Percentiles rank a stretch among this genome's conserved stretches.
phyloP scores from a whole-genome alignment of 2,113 vertebrate species.

The Megatriorchis doriae region DNA sequence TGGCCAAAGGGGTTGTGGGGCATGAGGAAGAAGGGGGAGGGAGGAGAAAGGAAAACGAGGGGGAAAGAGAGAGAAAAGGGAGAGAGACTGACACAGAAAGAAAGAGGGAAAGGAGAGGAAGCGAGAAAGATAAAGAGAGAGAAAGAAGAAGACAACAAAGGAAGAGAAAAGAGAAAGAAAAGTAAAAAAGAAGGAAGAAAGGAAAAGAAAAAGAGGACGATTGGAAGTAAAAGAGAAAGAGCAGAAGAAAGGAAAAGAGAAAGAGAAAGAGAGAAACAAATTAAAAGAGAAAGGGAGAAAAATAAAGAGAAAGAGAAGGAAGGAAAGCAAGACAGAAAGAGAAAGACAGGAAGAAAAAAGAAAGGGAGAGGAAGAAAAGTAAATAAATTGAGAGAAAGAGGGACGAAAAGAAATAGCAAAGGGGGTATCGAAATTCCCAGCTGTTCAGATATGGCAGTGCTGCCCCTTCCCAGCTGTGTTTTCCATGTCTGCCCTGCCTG shows the following conservation, averaged over 20 bases:
- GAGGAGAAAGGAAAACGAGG: neutral
- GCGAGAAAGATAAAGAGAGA: too few relatives aligned
- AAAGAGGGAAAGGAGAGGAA: neutral
- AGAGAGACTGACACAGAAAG: neutral
- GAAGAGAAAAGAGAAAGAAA: neutral
- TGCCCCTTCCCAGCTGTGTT: neutral
- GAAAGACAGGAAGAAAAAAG: neutral
- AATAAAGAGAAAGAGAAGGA: neutral
- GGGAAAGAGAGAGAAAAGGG: neutral
- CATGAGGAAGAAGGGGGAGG: neutral
- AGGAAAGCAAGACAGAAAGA: neutral
- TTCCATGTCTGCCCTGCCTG: neutral
- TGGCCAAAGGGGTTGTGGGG: neutral
- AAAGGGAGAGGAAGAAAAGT: neutral
- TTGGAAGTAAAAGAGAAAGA: too few relatives aligned
- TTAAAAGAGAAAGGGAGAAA: neutral
- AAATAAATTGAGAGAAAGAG: neutral
- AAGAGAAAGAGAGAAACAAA: accelerated
- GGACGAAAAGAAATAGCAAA: neutral
- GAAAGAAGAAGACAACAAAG: too few relatives aligned
- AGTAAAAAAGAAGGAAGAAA: neutral
- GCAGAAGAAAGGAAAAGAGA: too few relatives aligned
- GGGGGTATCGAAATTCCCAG: neutral
- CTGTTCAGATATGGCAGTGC: accelerated
- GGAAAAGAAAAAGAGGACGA: accelerated